phyloP scores from a whole-genome alignment of 2,113 vertebrate species.

The Tiliqua scincoides region DNA sequence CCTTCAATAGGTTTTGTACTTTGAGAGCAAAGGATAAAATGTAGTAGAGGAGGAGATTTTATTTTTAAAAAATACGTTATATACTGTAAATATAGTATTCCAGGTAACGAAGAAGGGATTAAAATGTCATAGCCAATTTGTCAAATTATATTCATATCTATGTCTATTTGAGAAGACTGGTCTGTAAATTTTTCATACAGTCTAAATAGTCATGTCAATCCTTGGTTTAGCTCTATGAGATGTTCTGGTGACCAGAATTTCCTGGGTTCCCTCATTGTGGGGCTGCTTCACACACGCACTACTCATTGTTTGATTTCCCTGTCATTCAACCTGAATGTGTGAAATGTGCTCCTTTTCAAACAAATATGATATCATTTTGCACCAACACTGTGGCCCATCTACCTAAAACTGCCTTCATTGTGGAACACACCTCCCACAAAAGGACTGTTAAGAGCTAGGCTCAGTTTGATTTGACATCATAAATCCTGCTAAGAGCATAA shows the following conservation, averaged over 20 bases:
- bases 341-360: too few relatives aligned
- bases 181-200: slow-evolving; percentile 2
- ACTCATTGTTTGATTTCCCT: not conserved
- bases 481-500: not conserved
- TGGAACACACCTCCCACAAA: not conserved
- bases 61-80: slow-evolving; percentile 12
- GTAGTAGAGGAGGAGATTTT: not conserved
- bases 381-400: not conserved
- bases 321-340: not conserved
- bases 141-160: not conserved
- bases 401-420: not conserved
- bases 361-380: not conserved
- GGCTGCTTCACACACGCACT: not conserved
- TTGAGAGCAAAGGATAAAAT: not conserved
- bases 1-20: slow-evolving; percentile 33
- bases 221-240: slow-evolving; percentile 27
- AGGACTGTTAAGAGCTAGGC: not conserved
- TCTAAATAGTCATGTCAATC: not conserved
- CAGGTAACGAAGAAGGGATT: not conserved
- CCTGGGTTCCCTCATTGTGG: not conserved
- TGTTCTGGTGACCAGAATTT: not conserved
- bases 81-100: not conserved
- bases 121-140: not conserved
- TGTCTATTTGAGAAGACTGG: slow-evolving; percentile 3
- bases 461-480: not conserved